phyloP scores from a whole-genome alignment of 2,888 invertebrate species.

The Cheilosia grossa region DNA sequence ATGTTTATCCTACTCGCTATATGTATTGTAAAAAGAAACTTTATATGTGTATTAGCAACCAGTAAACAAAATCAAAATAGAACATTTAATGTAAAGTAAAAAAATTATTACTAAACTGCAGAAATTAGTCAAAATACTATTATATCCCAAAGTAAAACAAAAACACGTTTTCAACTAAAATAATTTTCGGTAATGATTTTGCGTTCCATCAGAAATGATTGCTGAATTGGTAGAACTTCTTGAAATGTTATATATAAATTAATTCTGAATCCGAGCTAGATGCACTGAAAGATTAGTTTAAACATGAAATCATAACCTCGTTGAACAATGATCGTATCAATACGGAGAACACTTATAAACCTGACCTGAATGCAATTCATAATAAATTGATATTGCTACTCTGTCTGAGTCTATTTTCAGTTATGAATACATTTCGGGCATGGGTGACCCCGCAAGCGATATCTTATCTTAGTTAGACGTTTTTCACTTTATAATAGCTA shows the following conservation, averaged over 20 bases:
- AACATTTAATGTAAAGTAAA: constrained; percentile 9
- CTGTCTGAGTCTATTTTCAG: neutral
- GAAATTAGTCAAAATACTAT: neutral
- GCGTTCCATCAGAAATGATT: constrained; percentile 43
- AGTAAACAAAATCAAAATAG: constrained; percentile 54
- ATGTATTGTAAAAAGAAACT: constrained; percentile 18
- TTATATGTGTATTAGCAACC: constrained; percentile 47
- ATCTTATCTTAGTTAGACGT: constrained; percentile 21
- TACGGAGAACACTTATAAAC: neutral
- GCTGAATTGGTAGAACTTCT: constrained; percentile 41
- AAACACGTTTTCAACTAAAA: too few species aligned
- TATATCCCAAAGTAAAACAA: neutral
- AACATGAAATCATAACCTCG: neutral
- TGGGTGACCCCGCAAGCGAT: neutral
- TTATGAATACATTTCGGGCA: neutral
- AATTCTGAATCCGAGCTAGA: constrained; percentile 18
- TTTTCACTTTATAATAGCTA: constrained; percentile 7
- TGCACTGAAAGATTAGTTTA: too few species aligned
- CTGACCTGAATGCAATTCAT: neutral
- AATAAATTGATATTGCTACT: neutral
- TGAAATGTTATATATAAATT: neutral
- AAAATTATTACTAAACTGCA: constrained; percentile 28
- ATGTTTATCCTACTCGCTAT: constrained; percentile 50
- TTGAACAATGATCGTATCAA: too few species aligned
- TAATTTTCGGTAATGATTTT: constrained; percentile 41